Base-by-base conservation (phyloP, 2,888 invertebrate genomes). In the Cephus runcator region DNA sequence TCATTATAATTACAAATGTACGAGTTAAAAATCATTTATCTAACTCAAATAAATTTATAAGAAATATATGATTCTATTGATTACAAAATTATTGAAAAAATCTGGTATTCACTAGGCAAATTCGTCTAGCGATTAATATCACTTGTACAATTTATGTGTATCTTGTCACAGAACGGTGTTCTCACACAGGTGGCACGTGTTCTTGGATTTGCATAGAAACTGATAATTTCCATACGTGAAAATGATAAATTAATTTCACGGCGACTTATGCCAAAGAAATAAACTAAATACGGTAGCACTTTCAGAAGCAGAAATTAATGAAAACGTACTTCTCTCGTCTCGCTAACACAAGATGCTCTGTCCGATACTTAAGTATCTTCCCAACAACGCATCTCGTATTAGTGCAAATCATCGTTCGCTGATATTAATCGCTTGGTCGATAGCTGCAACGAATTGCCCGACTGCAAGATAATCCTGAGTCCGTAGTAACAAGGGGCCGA, bases 381-480 rank as follows among this genome's bases (percentile, higher is more conserved):
- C 23, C 23, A 56, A 23, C 56, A 56, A 56, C 56, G 23, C 56
- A 56, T 23, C 23, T 56, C 23, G 1, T 23, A 56, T 79, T 84
- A 82, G 79, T 82, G 83, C 84, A 82, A 84, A 84, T 84, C 83
- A 82, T 82, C 82, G 79, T 80, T 81, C 81, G 80, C 79, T 80
- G 81, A 81, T 83, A 81, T 81, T 80, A 80, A 80, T 78, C 81
- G 83, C 81, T 83, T 80, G 82, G 79, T 79, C 79, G 77, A 75
- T 73, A 79, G 77, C 82, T 69, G 82, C 79, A 77, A 81, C 75
- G 30, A 34, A 34, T 33, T n/a, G 68, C 68, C 33, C 76, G 36
- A 31, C 68, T 75, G 68, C 68, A 84, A 88, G 89, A 90, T 90
- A 90, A 90, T 88, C 90, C 87, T 86, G 86, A 87, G 85, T 87